phyloP scores from a whole-genome alignment of 1,140 invertebrate genomes.

The Epicauta chinensis region DNA sequence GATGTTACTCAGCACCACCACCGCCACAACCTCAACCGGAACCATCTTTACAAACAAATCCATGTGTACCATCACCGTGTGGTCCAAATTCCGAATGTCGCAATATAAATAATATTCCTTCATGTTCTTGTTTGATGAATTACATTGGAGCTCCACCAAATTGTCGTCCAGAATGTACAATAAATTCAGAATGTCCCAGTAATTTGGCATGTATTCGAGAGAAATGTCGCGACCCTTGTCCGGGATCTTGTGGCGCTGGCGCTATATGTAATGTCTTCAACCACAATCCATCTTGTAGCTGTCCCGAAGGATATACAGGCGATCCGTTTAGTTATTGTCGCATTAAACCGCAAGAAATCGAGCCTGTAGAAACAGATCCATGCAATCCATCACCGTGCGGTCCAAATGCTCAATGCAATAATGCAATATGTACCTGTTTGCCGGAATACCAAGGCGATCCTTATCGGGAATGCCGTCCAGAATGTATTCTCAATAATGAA shows the following conservation, averaged over 20 bases:
- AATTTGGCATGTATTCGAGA: slow-evolving; percentile 56
- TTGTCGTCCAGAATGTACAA: slow-evolving; percentile 62
- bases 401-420: slow-evolving; percentile 53
- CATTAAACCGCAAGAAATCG: slow-evolving; percentile 26
- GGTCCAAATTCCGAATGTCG: slow-evolving; percentile 66
- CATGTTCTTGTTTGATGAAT: slow-evolving; percentile 53
- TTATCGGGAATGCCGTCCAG: slow-evolving; percentile 58
- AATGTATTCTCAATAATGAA: slow-evolving; percentile 62
- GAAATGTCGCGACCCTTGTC: slow-evolving; percentile 58
- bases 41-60: slow-evolving; percentile 43
- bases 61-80: slow-evolving; percentile 71
- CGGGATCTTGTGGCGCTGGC: slow-evolving; percentile 63
- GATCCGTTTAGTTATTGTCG: slow-evolving; percentile 42
- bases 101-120: slow-evolving; percentile 51
- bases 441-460: slow-evolving; percentile 64
- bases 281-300: slow-evolving; percentile 64
- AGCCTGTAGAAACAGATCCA: slow-evolving; percentile 43
- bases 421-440: slow-evolving; percentile 57
- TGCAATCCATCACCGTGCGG: slow-evolving; percentile 66
- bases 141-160: slow-evolving; percentile 60
- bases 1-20: slow-evolving; percentile 49
- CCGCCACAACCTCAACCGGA: slow-evolving; percentile 27
- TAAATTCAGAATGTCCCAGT: slow-evolving; percentile 56
- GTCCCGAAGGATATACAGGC: slow-evolving; percentile 61
- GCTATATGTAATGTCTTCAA: slow-evolving; percentile 64